phyloP scores from a whole-genome alignment of 2,888 invertebrate genomes.

The Chamaedrilus cognettii region DNA sequence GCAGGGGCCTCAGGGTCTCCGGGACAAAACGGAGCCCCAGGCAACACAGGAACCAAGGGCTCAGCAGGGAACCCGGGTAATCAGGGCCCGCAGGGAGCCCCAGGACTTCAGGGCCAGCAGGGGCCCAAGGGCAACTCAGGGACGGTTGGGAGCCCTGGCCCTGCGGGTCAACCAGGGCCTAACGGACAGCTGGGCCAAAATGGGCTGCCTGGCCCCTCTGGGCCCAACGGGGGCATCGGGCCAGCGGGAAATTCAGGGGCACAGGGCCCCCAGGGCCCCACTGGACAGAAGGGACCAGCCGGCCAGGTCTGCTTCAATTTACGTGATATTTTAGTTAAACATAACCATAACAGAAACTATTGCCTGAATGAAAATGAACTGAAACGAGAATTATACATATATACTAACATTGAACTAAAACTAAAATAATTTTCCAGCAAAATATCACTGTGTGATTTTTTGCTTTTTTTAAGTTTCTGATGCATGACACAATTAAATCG shows the following conservation, averaged over 20 bases:
- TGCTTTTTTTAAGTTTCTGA: too few species aligned
- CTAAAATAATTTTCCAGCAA: too few species aligned
- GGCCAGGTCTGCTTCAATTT: slow-evolving; percentile 28
- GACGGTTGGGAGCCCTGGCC: not conserved
- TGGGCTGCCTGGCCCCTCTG: slow-evolving; percentile 14
- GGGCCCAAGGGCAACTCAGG: not conserved
- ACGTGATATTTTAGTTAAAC: too few species aligned
- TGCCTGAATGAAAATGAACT: too few species aligned
- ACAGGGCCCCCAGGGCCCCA: slow-evolving; percentile 25
- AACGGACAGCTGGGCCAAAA: slow-evolving; percentile 19
- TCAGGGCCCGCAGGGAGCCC: slow-evolving; percentile 6
- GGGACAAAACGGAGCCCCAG: slow-evolving; percentile 19
- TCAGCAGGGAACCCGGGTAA: slow-evolving; percentile 8
- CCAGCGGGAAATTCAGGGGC: not conserved
- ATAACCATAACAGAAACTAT: too few species aligned
- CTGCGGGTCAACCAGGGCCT: slow-evolving; percentile 10
- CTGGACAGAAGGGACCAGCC: slow-evolving; percentile 20
- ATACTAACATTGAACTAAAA: too few species aligned
- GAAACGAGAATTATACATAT: too few species aligned
- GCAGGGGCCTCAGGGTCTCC: slow-evolving; percentile 21
- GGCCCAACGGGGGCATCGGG: slow-evolving; percentile 17
- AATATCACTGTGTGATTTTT: too few species aligned
- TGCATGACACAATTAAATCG: too few species aligned
- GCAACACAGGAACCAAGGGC: too few species aligned
- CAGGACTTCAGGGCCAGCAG: not conserved